Evolutionary conservation across 2,113 vertebrate species (phyloP), one percentile per base, ranked within the genome.

Genomic region (Aix galericulata): DNA sequence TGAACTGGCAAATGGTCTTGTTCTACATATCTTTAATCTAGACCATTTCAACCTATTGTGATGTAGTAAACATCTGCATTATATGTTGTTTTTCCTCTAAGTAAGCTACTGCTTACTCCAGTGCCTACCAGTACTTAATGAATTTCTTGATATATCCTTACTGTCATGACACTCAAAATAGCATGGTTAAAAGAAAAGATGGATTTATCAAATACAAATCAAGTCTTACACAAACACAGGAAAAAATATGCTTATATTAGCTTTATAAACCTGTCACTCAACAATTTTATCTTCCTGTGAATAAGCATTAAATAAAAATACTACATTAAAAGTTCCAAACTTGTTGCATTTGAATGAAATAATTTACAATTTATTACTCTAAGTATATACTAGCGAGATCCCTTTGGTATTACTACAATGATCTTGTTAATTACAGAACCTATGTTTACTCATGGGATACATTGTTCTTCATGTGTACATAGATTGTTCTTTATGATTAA

Each of bases 391-490:
- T 74, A 94, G 93, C 2, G 7, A 92, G 53, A 71, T 78, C 50
- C 44, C 74, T 89, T 77, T 93, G 89, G 34, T 72, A 89, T 78
- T 74, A 68, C 50, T 83, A 46, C 32, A 89, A 38, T 46, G 59
- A 44, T 78, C 40, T 42, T 29, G 29, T 89, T 96, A 93, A 92
- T 94, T 96, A 85, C 31, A 82, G 32, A 88, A 48, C 71, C 71
- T 63, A 40, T 14, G 36, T 81, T 92, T 90, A 62, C 69, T 82
- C 56, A 55, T n/a, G 77, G 69, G 74, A 60, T 56, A 8, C 6
- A 34, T 67, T 32, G 79, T 75, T 84, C 42, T 81, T 94, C 48
- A 48, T 8, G 42, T 9, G 13, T 66, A 36, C 4, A 87, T 34
- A 76, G 38, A 73, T 12, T 52, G 13, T 44, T 80, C 68, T 10